Percentiles rank a stretch among this genome's conserved stretches.
phyloP scores from a whole-genome alignment of 2,797 vertebrate species.

The Dicrostonyx torquatus region DNA sequence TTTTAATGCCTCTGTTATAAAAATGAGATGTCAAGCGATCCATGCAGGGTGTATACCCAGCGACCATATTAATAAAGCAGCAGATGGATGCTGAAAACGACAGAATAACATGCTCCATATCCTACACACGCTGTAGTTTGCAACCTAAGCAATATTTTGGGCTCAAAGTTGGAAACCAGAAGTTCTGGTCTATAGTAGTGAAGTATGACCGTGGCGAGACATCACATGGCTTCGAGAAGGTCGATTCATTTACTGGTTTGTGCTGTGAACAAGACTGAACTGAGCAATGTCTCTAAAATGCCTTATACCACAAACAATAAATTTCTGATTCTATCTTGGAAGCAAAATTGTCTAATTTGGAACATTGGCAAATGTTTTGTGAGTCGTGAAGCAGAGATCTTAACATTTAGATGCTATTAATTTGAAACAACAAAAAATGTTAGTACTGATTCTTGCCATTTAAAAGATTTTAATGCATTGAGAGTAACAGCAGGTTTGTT shows the following conservation, averaged over 20 bases:
- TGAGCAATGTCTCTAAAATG: constrained; percentile 2
- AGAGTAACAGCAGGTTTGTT: constrained; percentile 62
- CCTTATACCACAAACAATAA: constrained; percentile 1
- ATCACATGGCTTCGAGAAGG: background rate
- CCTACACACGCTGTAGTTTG: background rate
- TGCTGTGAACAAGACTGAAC: background rate
- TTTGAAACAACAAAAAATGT: constrained; percentile 53
- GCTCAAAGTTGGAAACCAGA: background rate
- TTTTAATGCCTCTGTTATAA: background rate
- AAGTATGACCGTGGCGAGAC: background rate
- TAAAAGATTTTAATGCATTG: constrained; percentile 62
- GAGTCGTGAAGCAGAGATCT: constrained; percentile 60
- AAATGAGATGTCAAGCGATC: background rate
- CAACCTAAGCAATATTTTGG: background rate
- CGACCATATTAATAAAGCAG: background rate
- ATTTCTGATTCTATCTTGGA: constrained; percentile 40
- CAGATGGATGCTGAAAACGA: background rate
- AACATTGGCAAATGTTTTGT: constrained; percentile 59
- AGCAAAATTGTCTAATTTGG: constrained; percentile 57
- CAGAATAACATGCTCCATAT: background rate
- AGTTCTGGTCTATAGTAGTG: background rate
- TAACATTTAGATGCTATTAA: constrained; percentile 66
- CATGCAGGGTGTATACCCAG: background rate
- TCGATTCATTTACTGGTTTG: background rate
- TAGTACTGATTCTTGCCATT: constrained; percentile 61